phyloP scores from a whole-genome alignment of 2,797 vertebrate genomes.

The Octomys mimax region DNA sequence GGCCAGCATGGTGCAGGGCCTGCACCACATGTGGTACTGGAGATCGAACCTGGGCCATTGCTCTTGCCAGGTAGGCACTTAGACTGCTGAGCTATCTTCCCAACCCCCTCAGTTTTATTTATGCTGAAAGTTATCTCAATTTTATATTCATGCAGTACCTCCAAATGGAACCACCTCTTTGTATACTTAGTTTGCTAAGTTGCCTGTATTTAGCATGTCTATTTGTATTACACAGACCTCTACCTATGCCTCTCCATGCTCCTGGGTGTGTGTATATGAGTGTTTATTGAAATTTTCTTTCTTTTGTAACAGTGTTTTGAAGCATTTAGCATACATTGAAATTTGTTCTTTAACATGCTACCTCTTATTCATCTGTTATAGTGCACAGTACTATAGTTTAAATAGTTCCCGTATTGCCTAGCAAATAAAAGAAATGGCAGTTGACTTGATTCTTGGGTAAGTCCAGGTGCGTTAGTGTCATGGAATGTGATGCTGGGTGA shows the following conservation, averaged over 20 bases:
- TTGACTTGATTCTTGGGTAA: not conserved
- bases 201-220: not conserved
- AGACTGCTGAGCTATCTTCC: too few relatives aligned
- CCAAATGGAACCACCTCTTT: not conserved
- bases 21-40: too few relatives aligned
- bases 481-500: not conserved
- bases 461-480: not conserved
- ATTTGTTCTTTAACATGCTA: not conserved
- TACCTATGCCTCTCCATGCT: not conserved
- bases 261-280: not conserved
- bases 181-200: not conserved
- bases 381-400: not conserved
- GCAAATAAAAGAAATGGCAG: not conserved
- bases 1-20: too few relatives aligned
- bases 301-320: slow-evolving; percentile 10
- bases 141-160: not conserved
- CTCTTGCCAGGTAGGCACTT: too few relatives aligned
- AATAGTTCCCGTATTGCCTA: not conserved
- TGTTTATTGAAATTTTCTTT: not conserved
- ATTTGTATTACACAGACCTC: not conserved
- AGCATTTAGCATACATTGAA: slow-evolving; percentile 1
- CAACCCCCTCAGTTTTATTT: not conserved
- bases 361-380: not conserved
- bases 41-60: too few relatives aligned
- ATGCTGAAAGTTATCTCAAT: not conserved